phyloP scores from a whole-genome alignment of 1,140 invertebrate genomes.

The Onthophagus taurus region DNA sequence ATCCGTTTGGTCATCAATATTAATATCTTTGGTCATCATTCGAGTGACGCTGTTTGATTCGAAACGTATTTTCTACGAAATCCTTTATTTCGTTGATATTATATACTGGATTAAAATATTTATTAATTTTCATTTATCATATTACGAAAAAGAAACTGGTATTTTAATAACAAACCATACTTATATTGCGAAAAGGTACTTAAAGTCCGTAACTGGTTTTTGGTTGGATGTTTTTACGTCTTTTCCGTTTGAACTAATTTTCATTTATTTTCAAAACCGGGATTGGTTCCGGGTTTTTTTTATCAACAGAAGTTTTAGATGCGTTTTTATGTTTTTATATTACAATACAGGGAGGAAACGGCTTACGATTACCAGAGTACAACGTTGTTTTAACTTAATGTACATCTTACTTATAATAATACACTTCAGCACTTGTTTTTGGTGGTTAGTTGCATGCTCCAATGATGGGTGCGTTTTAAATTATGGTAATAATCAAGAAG shows the following conservation, averaged over 20 bases:
- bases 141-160: neutral
- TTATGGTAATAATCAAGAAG: neutral
- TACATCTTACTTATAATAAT: constrained; percentile 4
- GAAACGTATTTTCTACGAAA: neutral
- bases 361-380: constrained; percentile 1
- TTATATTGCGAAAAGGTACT: neutral
- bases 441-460: constrained; percentile 7
- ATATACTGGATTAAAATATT: neutral
- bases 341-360: constrained; percentile 7
- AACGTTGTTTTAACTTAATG: constrained; percentile 6
- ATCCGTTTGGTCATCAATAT: too few relatives aligned
- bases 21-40: too few relatives aligned
- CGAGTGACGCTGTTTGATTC: too few relatives aligned
- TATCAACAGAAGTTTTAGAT: constrained; percentile 14
- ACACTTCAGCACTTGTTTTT: neutral
- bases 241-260: constrained; percentile 1
- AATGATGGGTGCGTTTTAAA: neutral
- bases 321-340: constrained; percentile 14
- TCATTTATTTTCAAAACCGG: neutral
- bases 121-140: neutral
- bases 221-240: neutral
- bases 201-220: constrained; percentile 2
- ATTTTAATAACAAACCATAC: neutral
- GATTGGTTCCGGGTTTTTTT: constrained; percentile 6
- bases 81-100: neutral